phyloP scores from a whole-genome alignment of 2,888 invertebrate genomes.

The Andrena minutula region DNA sequence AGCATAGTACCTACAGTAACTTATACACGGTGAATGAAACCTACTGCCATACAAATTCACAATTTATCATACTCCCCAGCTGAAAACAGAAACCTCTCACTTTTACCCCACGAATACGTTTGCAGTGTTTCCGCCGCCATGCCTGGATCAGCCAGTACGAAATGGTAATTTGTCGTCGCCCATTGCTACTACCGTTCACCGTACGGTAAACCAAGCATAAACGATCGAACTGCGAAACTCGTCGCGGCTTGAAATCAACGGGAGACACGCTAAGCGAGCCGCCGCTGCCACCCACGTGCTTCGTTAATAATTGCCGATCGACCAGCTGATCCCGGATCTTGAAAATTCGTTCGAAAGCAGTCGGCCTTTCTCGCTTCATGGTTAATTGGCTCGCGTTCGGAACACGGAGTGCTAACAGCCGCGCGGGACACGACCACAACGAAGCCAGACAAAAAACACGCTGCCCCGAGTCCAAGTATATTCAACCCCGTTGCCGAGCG shows the following conservation, averaged over 20 bases:
- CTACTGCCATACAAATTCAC: too few species aligned
- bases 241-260: slow-evolving; percentile 44
- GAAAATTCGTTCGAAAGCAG: slow-evolving; percentile 46
- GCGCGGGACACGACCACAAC: neutral
- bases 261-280: slow-evolving; percentile 37
- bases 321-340: slow-evolving; percentile 69
- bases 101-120: neutral
- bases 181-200: slow-evolving; percentile 16
- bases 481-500: too few species aligned
- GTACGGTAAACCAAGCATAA: slow-evolving; percentile 10
- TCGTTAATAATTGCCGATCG: slow-evolving; percentile 52
- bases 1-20: too few species aligned
- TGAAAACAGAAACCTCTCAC: too few species aligned
- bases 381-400: slow-evolving; percentile 30
- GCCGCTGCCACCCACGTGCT: slow-evolving; percentile 57
- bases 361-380: slow-evolving; percentile 47
- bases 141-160: neutral
- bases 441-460: neutral
- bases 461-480: neutral
- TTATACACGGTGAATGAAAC: too few species aligned
- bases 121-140: neutral
- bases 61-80: too few species aligned
- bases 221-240: slow-evolving; percentile 39
- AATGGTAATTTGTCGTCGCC: slow-evolving; percentile 3
- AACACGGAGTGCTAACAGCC: neutral